phyloP scores from a whole-genome alignment of 2,888 invertebrate species.

The Cataglyphis altisquamis region DNA sequence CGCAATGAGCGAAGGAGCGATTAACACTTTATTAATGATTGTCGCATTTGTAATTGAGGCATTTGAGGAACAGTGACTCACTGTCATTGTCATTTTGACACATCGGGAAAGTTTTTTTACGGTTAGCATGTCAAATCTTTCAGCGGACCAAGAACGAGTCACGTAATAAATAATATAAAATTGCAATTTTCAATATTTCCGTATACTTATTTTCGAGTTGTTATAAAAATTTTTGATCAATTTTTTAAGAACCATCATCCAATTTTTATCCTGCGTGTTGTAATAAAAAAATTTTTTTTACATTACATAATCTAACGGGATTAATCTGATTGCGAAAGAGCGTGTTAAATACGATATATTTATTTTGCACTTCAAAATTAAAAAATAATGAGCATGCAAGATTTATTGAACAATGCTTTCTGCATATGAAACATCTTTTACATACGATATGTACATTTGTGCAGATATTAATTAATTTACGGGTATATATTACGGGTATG shows the following conservation, averaged over 20 bases:
- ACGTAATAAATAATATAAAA: neutral
- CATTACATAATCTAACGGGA: conserved; percentile 16
- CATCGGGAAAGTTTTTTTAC: conserved; percentile 65
- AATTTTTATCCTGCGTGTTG: conserved; percentile 8
- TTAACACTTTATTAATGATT: conserved; percentile 73
- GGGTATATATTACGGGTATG: conserved; percentile 3
- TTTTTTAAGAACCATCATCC: neutral
- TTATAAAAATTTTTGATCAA: conserved; percentile 29
- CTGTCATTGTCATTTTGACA: conserved; percentile 67
- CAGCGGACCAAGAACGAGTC: neutral
- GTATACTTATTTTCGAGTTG: neutral
- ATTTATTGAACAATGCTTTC: neutral
- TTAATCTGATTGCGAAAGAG: conserved; percentile 15
- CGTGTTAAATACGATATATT: conserved; percentile 34
- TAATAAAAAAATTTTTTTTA: conserved; percentile 7
- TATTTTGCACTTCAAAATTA: conserved; percentile 38
- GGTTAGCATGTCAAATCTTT: neutral
- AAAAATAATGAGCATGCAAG: conserved; percentile 17
- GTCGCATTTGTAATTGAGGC: conserved; percentile 68
- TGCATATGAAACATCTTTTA: neutral
- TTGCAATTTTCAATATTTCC: no score
- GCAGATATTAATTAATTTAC: conserved; percentile 25
- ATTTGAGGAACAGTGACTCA: conserved; percentile 58
- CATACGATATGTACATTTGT: neutral
- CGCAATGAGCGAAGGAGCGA: conserved; percentile 35